Evolutionary conservation across 2,113 vertebrate species (phyloP), one percentile per base, ranked within the genome.

Genomic region (Embiotoca jacksoni): DNA sequence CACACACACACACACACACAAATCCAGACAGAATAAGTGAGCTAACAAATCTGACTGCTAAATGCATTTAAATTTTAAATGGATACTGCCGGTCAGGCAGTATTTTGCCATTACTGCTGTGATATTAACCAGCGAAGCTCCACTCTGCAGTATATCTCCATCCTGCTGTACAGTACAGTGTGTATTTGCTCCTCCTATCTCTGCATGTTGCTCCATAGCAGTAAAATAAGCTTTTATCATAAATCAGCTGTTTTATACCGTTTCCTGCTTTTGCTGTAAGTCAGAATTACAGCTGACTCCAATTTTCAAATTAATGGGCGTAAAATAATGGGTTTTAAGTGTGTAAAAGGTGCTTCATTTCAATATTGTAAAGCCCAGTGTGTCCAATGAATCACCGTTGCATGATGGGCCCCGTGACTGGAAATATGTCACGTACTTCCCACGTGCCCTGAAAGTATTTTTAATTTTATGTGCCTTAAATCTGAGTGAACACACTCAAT

Each of bases 201-300:
- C 13, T 5, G 35, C 55, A 56, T 70, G 70, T 39, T 60, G 41
- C 39, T 67, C 50, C 49, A 55, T 30, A 32, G 72, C 78, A 78
- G 72, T 89, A 80, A 93, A 91, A 92, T 70, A 90, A 89, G 83
- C 91, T 89, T 89, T 91, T 82, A 89, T 75, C 76, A 75, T 89
- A 83, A 90, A 91, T 93, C 85, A 56, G 50, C 69, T 10, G 10
- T 82, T 89, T 92, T 84, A 73, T 66, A 66, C 55, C 61, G 59
- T 75, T 68, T 57, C 63, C 7, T 76, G 49, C 74, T 62, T 81
- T 80, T 83, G 30, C 78, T 77, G 15, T 36, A 11, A 82, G 54
- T 46, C 75, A 23, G 65, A 85, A 88, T 81, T 81, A 85, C 61
- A 73, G 65, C 83, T 50, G 81, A 64, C 82, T 90, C 78, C 65